Evolutionary conservation across 2,113 vertebrate species (phyloP).

Genomic region (Choloepus hoffmanni): DNA sequence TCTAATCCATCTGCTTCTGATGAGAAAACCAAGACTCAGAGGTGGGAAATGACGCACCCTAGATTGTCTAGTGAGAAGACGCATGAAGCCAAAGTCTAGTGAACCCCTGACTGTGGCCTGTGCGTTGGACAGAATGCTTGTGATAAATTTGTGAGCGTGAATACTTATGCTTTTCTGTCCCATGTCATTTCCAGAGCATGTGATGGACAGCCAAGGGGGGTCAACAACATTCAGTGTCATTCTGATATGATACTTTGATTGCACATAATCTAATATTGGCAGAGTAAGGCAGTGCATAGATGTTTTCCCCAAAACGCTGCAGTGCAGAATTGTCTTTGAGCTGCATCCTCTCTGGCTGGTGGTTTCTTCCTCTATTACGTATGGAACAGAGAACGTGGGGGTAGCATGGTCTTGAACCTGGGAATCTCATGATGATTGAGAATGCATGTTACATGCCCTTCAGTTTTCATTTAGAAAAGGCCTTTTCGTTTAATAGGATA

Average conservation of each 20-base stretch:
- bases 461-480: not conserved
- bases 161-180: not conserved
- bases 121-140: not conserved
- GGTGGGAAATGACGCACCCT: not conserved
- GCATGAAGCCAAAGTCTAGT: not conserved
- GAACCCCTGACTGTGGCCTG: not conserved
- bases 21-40: not conserved
- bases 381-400: accelerated
- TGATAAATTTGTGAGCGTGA: accelerated
- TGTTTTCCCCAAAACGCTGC: accelerated
- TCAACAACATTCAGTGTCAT: not conserved
- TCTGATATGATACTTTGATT: accelerated
- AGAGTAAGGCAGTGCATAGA: accelerated
- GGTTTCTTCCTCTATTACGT: not conserved
- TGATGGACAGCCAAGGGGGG: not conserved
- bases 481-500: not conserved
- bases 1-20: accelerated
- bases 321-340: not conserved
- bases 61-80: accelerated
- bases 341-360: accelerated
- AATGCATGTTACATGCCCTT: not conserved
- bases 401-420: accelerated
- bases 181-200: not conserved
- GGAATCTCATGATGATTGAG: not conserved
- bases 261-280: not conserved